These are phyloP conservation scores for Littorina saxatilis DNA, from an alignment of 1,140 invertebrate species.

Conservation along the genomic window DNA sequence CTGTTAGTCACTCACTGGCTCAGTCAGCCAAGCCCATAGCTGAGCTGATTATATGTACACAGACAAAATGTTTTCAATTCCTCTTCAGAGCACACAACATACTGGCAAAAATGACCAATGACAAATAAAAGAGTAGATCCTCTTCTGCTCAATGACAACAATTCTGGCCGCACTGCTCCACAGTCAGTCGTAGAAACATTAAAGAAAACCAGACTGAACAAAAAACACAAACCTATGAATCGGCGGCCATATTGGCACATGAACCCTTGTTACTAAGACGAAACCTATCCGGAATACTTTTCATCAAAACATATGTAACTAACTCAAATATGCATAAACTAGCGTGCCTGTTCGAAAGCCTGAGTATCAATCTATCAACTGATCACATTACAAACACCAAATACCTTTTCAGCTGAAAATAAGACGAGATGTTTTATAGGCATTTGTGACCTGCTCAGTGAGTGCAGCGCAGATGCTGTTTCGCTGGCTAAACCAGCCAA, in stretches of 20 bases:
- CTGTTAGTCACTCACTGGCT: background rate
- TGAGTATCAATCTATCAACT: background rate
- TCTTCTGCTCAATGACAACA: background rate
- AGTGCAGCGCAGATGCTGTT: slow-evolving; percentile 27
- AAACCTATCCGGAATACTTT: slow-evolving; percentile 23
- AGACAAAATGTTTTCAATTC: slow-evolving; percentile 2
- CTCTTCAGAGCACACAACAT: slow-evolving; percentile 8
- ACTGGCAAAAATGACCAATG: background rate
- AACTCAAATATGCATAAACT: background rate
- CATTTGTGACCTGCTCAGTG: slow-evolving; percentile 13
- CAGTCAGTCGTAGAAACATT: no score
- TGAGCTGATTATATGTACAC: slow-evolving; percentile 20
- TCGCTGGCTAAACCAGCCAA: slow-evolving; percentile 9
- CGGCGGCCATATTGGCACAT: slow-evolving; percentile 25
- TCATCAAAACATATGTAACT: slow-evolving; percentile 16
- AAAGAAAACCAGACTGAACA: slow-evolving; percentile 14
- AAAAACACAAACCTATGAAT: slow-evolving; percentile 25
- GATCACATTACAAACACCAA: background rate
- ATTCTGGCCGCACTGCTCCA: no score
- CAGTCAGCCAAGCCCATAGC: slow-evolving; percentile 3
- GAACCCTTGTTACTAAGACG: slow-evolving; percentile 22
- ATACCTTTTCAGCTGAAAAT: background rate
- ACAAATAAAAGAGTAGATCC: background rate
- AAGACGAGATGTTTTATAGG: background rate
- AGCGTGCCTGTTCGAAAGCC: background rate